Conservation (phyloP, 2,888 invertebrate genomes). For the Orchesellides sinensis region DNA sequence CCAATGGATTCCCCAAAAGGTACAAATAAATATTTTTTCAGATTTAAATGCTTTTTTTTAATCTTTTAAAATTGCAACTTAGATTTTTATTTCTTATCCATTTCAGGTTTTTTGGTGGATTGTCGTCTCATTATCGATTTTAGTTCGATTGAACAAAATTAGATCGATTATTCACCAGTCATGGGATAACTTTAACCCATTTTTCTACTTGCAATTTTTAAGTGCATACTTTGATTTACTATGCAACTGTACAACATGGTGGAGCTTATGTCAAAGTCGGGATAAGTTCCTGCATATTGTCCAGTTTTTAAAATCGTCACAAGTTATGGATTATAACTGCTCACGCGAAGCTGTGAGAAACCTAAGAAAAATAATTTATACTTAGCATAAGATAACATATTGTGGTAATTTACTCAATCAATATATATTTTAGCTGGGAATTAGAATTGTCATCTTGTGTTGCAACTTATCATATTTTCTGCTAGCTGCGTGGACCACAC, state of each 20-base stretch:
- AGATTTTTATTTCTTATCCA: not conserved
- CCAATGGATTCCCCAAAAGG: not conserved
- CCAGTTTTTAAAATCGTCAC: not conserved
- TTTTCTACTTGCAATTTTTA: not conserved
- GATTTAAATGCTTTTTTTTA: not conserved
- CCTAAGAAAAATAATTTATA: too few relatives aligned
- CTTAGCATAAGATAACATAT: not conserved
- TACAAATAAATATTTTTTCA: not conserved
- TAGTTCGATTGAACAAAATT: not conserved
- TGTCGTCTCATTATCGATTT: not conserved
- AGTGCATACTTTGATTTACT: not conserved
- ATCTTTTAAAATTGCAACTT: too few relatives aligned
- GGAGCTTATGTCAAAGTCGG: not conserved
- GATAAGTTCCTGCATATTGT: not conserved
- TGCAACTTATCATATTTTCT: constrained; percentile 2
- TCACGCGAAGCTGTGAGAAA: not conserved
- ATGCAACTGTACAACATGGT: not conserved
- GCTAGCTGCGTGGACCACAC: not conserved
- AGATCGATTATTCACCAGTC: not conserved
- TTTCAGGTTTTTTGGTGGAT: not conserved
- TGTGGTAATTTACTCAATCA: not conserved
- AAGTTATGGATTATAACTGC: not conserved
- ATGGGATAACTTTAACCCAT: not conserved
- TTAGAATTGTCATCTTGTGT: not conserved
- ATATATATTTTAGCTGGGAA: not conserved